phyloP scores from a whole-genome alignment of 1,140 invertebrate species.

The Leptestheria dahalacensis region DNA sequence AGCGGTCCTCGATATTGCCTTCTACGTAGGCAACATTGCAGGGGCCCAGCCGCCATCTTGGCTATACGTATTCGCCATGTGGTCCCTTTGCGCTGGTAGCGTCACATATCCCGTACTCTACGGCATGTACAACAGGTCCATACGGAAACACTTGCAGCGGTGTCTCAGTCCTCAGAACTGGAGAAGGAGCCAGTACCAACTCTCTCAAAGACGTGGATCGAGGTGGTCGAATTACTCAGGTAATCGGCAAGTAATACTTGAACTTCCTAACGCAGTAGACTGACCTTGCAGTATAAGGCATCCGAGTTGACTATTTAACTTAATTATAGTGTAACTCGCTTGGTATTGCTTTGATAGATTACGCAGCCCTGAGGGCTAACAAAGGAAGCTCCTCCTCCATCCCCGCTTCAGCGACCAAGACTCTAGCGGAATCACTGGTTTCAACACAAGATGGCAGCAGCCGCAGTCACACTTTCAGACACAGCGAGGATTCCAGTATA shows the following conservation, averaged over 20 bases:
- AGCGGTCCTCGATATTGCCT: constrained; percentile 10
- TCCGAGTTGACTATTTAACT: neutral
- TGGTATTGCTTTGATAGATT: neutral
- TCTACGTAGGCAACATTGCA: neutral
- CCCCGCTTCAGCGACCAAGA: neutral
- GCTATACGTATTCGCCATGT: constrained; percentile 14
- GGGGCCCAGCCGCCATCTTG: neutral
- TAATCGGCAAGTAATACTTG: neutral
- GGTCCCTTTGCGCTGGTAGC: constrained; percentile 11
- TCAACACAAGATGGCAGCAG: constrained; percentile 1
- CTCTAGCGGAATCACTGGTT: neutral
- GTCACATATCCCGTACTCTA: constrained; percentile 18
- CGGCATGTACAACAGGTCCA: constrained; percentile 19
- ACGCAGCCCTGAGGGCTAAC: neutral
- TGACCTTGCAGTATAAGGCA: neutral
- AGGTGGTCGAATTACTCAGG: constrained; percentile 16
- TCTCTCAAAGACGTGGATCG: constrained; percentile 6
- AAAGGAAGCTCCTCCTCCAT: neutral
- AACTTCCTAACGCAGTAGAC: neutral
- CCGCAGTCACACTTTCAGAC: neutral
- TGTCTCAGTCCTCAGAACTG: neutral
- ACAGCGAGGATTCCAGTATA: neutral
- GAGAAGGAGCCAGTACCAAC: neutral
- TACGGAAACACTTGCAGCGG: constrained; percentile 15
- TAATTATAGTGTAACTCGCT: neutral